Evolutionary conservation across 1,140 invertebrate species (phyloP).

Genomic region (Aphelinus atriplicis): DNA sequence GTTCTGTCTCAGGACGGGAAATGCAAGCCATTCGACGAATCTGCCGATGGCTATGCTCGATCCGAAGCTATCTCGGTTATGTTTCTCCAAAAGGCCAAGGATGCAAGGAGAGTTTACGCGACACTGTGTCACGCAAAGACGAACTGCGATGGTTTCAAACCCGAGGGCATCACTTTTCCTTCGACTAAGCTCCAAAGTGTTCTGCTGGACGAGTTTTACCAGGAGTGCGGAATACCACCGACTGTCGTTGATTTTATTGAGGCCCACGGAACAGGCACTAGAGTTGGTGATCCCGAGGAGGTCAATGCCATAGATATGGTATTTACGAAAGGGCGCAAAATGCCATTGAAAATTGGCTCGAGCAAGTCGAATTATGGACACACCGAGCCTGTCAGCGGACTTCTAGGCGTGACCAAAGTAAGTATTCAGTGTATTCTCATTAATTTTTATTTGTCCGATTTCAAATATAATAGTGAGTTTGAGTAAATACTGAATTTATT

Average conservation of each 20-base stretch:
- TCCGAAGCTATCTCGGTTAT: constrained; percentile 71
- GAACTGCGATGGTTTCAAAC: constrained; percentile 71
- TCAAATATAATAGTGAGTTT: no score
- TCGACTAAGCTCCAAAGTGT: constrained; percentile 4
- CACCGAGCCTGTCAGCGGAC: constrained; percentile 74
- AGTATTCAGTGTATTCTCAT: no score
- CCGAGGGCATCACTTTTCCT: constrained; percentile 68
- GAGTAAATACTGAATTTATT: no score
- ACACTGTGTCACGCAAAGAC: constrained; percentile 69
- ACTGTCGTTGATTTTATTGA: constrained; percentile 43
- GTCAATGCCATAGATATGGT: constrained; percentile 80
- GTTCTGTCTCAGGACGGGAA: constrained; percentile 68
- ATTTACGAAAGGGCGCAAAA: constrained; percentile 75
- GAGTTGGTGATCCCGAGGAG: constrained; percentile 84
- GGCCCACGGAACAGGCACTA: constrained; percentile 63
- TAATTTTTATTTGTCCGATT: no score
- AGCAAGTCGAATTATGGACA: constrained; percentile 85
- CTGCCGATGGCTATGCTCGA: constrained; percentile 73
- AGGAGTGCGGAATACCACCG: constrained; percentile 24
- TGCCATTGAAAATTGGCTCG: constrained; percentile 76
- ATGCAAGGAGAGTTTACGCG: constrained; percentile 70
- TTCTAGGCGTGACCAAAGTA: constrained; percentile 71
- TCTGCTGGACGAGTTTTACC: constrained; percentile 26
- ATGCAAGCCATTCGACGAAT: constrained; percentile 71
- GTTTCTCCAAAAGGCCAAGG: constrained; percentile 68